Evolutionary conservation across 2,113 vertebrate genomes (phyloP), one percentile per base, ranked within the genome.

Genomic region (Bufo gargarizans): DNA sequence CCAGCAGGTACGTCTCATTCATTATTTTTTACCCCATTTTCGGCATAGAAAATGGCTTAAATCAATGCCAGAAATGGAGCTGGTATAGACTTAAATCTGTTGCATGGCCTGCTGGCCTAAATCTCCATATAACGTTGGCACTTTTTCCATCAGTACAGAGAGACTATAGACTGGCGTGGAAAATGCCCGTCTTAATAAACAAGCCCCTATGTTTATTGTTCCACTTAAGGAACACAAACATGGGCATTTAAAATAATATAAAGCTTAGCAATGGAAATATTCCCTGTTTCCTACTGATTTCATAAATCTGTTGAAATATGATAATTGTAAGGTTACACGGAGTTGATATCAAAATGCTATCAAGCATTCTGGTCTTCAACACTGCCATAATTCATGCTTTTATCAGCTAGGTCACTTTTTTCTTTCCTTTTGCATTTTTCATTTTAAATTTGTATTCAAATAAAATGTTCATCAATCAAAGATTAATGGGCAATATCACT

Each of bases 401-500:
- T 76, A 50, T 76, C 47, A 76, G 45, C 72, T 19, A 63, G 58
- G 14, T 61, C 33, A 81, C 56, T 81, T 81, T 61, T 81, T 81
- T 50, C 47, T 59, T 56, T 81, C 33, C 56, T 61, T 61, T 11
- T 58, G 33, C 79, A 50, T 81, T 81, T 81, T 61, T 33, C 43
- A 47, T 81, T 45, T 61, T 81, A 81, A 61, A 81, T 81, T 81
- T 81, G 56, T 81, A 81, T 81, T 47, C 56, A 61, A 55, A 79
- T 58, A 58, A 58, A 61, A 47, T 61, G 56, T 81, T 81, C 79
- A 81, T 81, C 79, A 81, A 81, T 81, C 79, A 81, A 81, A 81
- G 79, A 81, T 81, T 81, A 81, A 81, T 81, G 58, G 79, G 79
- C 43, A 81, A 81, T 81, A 61, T 81, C 56, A 61, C 79, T 81